These are phyloP conservation scores for Vulpes vulpes DNA, from an alignment of 2,113 vertebrate species.

Conservation along the genomic window DNA sequence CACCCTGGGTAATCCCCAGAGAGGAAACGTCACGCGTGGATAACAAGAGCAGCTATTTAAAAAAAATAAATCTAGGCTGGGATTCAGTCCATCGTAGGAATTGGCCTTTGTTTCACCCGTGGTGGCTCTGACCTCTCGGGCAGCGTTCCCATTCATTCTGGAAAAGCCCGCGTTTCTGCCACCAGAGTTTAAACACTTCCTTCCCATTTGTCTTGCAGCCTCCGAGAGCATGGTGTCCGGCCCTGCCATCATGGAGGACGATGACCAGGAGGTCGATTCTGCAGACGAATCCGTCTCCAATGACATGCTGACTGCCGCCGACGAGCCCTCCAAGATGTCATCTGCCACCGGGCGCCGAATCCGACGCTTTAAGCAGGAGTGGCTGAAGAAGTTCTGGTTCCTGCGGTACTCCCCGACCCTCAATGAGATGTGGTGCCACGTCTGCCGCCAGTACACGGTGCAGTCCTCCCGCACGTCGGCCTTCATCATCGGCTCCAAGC, in stretches of 20 bases:
- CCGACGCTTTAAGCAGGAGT: conserved; percentile 98
- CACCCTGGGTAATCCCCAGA: neutral
- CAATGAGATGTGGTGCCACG: conserved; percentile 99
- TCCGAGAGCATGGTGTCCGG: conserved; percentile 93
- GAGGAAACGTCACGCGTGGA: neutral
- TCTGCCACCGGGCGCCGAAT: conserved; percentile 91
- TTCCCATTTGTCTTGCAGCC: conserved; percentile 85
- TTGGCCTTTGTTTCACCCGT: fast-evolving
- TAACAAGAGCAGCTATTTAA: neutral
- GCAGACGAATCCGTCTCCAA: conserved; percentile 96
- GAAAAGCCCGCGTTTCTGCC: neutral
- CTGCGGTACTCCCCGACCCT: conserved; percentile 96
- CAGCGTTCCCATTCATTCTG: fast-evolving
- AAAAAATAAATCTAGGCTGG: neutral
- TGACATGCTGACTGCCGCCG: conserved; percentile 92
- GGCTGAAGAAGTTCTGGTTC: conserved; percentile 99
- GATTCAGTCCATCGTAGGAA: neutral
- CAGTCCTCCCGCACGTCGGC: conserved; percentile 98
- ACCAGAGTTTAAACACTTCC: neutral
- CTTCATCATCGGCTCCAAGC: conserved; percentile 98
- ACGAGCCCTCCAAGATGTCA: conserved; percentile 94
- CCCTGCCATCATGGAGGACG: conserved; percentile 93
- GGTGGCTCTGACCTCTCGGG: neutral
- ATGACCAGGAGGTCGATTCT: conserved; percentile 96
- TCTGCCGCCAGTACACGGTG: conserved; percentile 98